Percentiles rank a stretch among this genome's conserved stretches.
phyloP scores from a whole-genome alignment of 2,797 vertebrate species.

The Amniataba percoides region DNA sequence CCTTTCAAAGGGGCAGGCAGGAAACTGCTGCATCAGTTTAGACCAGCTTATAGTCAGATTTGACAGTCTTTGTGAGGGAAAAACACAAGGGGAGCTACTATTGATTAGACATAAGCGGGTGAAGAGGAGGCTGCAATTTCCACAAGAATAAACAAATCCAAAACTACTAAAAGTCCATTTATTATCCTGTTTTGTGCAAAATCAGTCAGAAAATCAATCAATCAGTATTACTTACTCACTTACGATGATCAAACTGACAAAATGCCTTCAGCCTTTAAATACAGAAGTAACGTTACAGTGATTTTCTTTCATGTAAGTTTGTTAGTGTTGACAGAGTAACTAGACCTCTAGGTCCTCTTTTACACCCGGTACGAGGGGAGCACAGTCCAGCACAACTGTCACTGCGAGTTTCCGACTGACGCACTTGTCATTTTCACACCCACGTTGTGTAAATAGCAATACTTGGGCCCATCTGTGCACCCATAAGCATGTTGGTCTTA shows the following conservation, averaged over 20 bases:
- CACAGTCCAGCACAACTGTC: no score
- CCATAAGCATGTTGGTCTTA: no score
- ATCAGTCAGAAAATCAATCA: background rate
- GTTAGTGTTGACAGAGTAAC: background rate
- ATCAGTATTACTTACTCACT: background rate
- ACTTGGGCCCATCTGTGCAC: no score
- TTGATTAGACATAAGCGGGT: background rate
- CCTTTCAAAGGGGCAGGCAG: background rate
- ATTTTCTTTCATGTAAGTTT: background rate
- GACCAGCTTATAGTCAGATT: background rate
- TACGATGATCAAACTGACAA: background rate
- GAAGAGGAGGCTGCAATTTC: background rate
- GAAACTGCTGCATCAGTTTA: slow-evolving; percentile 30
- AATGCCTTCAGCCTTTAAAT: background rate
- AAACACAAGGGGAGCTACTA: slow-evolving; percentile 4
- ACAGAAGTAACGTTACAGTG: background rate
- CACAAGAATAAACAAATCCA: background rate
- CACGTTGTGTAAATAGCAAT: no score
- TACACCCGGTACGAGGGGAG: no score
- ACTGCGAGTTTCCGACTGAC: no score
- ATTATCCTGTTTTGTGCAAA: background rate
- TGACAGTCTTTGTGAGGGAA: slow-evolving; percentile 19
- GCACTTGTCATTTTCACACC: no score
- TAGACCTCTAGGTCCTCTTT: background rate
- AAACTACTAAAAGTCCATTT: background rate